Base-by-base conservation (phyloP, 2,113 vertebrate genomes). In the Psophia crepitans region DNA sequence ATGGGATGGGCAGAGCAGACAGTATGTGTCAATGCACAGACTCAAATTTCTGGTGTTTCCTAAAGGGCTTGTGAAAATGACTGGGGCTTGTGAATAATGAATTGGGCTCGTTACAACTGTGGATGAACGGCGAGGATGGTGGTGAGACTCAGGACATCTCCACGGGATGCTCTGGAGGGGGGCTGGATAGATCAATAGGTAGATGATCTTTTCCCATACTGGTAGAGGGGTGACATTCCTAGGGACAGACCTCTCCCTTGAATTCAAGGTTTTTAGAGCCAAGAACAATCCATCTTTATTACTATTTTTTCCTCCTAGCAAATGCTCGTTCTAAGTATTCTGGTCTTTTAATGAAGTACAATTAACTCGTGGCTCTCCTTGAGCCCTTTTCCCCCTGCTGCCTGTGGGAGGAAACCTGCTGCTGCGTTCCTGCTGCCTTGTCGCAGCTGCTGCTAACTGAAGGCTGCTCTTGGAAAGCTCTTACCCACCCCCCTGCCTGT, bases 61-160 rank as follows among this genome's bases (percentile, higher is more conserved):
- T 48, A 35, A 21, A n/a, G 15, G 33, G 14, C 23, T 60, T 33
- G 2, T 24, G 65, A 12, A n/a, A n/a, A n/a, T n/a, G n/a, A n/a
- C n/a, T n/a, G n/a, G 15, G 33, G 14, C 23, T 60, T 33, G 2
- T 24, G 65, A 12, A 0, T 14, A 26, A 23, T 0, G 4, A 12
- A 4, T 49, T 49, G 10, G 22, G 9, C n/a, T 93, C 0, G 3
- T 16, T 39, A 0, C 9, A n/a, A 0, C 16, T 24, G 35, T 26
- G 16, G 10, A 2, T 81, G 28, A 17, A 0, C 0, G 0, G 6
- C 10, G 58, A 2, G 51, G 58, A 17, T 2, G 2, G 33, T 81
- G 35, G 4, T 41, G 60, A 53, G n/a, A n/a, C 46, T 53, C 2
- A 1, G 15, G 44, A 19, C 39, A 35, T 53, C 74, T 44, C 66